Evolutionary conservation across 2,888 invertebrate genomes (phyloP).

Genomic region (Macaria notata): DNA sequence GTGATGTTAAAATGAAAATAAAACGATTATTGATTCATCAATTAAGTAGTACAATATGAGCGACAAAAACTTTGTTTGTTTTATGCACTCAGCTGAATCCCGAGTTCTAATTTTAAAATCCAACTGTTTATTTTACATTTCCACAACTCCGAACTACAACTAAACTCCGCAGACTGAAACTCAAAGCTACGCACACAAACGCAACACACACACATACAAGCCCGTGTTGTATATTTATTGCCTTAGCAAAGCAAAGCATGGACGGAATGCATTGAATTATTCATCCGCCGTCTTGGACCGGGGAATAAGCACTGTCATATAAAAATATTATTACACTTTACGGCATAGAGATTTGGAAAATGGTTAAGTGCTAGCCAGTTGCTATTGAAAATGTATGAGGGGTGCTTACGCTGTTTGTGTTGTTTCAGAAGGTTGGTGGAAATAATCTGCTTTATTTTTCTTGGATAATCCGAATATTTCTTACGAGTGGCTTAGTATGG

Average conservation of each 20-base stretch:
- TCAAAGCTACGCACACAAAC: background rate
- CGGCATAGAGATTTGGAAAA: conserved; percentile 22
- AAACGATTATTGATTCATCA: too few relatives aligned
- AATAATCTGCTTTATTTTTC: conserved; percentile 4
- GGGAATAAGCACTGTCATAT: conserved; percentile 24
- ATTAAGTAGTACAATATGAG: too few relatives aligned
- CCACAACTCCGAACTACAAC: too few relatives aligned
- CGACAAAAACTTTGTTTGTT: too few relatives aligned
- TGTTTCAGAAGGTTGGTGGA: background rate
- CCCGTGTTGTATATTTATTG: conserved; percentile 37
- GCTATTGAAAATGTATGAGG: conserved; percentile 25
- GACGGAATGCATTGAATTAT: conserved; percentile 48
- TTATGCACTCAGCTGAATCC: too few relatives aligned
- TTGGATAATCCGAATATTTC: background rate
- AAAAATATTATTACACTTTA: conserved; percentile 26
- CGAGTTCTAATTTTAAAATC: too few relatives aligned
- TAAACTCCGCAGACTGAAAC: too few relatives aligned
- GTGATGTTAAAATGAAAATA: too few relatives aligned
- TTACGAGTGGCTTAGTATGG: too few relatives aligned
- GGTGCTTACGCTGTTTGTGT: conserved; percentile 2
- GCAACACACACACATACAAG: background rate
- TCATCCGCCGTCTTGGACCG: conserved; percentile 36
- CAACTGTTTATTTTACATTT: too few relatives aligned
- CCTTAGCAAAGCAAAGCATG: conserved; percentile 38
- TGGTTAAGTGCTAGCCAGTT: conserved; percentile 18